Evolutionary conservation across 1,140 invertebrate genomes (phyloP).

Genomic region (Pogonus chalceus): DNA sequence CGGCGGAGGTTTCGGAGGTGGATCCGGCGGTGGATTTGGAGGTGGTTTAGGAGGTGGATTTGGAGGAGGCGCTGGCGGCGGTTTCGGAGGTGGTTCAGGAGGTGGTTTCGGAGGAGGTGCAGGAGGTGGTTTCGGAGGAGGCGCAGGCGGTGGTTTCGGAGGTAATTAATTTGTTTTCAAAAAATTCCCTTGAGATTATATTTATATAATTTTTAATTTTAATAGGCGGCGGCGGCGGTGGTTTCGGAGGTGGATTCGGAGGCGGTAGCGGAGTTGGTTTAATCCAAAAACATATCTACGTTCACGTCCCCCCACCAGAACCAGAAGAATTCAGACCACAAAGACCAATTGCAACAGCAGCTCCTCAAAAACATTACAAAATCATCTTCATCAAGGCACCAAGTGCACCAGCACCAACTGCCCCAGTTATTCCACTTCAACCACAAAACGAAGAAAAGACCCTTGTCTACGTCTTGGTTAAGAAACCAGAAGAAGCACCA

Average conservation of each 20-base stretch:
- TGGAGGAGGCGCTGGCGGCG: no score
- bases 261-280: constrained; percentile 43
- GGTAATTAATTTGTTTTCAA: constrained; percentile 1
- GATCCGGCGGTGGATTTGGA: constrained; percentile 8
- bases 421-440: constrained; percentile 62
- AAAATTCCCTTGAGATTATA: constrained; percentile 20
- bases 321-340: constrained; percentile 53
- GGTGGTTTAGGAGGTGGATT: constrained; percentile 26
- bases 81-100: constrained; percentile 19
- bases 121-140: constrained; percentile 24
- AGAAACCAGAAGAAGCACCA: constrained; percentile 74
- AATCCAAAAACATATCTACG: constrained; percentile 76
- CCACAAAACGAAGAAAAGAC: constrained; percentile 80
- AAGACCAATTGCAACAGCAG: constrained; percentile 45
- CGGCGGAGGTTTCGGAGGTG: constrained; percentile 19
- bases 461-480: constrained; percentile 78
- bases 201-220: no score
- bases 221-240: constrained; percentile 28
- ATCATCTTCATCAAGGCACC: constrained; percentile 86
- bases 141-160: constrained; percentile 28
- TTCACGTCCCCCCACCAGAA: constrained; percentile 64
- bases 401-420: constrained; percentile 66
- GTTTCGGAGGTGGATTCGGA: constrained; percentile 29
- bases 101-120: not conserved
- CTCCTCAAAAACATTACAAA: constrained; percentile 79